Percentiles rank a stretch among this genome's conserved stretches.
These are phyloP conservation scores for Centropyge bicolor DNA, from an alignment of 2,797 vertebrate genomes.

Conservation along the genomic window DNA sequence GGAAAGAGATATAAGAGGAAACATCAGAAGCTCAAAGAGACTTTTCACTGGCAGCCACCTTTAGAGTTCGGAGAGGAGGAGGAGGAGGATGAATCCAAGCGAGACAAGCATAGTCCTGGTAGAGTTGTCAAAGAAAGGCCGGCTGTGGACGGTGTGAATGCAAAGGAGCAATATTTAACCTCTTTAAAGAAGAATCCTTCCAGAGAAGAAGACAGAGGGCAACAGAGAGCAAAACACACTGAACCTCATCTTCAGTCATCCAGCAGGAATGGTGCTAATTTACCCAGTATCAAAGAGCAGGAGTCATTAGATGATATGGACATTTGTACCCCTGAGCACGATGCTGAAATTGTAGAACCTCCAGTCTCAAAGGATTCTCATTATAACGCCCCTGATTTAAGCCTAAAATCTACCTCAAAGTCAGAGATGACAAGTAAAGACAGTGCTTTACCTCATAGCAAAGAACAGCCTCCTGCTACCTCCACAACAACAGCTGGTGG, in stretches of 20 bases:
- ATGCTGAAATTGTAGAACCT: slow-evolving; percentile 73
- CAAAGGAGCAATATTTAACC: slow-evolving; percentile 60
- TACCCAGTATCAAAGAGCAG: slow-evolving; percentile 67
- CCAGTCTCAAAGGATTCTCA: slow-evolving; percentile 47
- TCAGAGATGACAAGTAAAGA: slow-evolving; percentile 52
- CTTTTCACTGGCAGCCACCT: slow-evolving; percentile 97
- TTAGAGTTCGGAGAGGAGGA: slow-evolving; percentile 97
- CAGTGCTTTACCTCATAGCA: slow-evolving; percentile 41
- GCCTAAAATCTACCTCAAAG: slow-evolving; percentile 56
- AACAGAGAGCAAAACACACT: slow-evolving; percentile 62
- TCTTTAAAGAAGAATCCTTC: slow-evolving; percentile 58
- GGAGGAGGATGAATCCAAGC: slow-evolving; percentile 86
- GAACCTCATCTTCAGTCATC: slow-evolving; percentile 56
- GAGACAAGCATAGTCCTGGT: slow-evolving; percentile 71
- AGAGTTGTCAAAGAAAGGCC: slow-evolving; percentile 56
- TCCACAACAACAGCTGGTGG: slow-evolving; percentile 34
- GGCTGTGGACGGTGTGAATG: slow-evolving; percentile 61
- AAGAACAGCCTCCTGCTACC: slow-evolving; percentile 45
- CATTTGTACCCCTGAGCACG: slow-evolving; percentile 90
- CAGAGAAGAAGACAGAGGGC: slow-evolving; percentile 59
- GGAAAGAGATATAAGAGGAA: slow-evolving; percentile 93
- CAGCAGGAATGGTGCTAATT: slow-evolving; percentile 56
- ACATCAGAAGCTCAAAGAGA: slow-evolving; percentile 91
- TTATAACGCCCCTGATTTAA: slow-evolving; percentile 33
- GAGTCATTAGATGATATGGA: slow-evolving; percentile 91